Conservation (phyloP, 1,140 invertebrate species). For the Platorchestia sp. region DNA sequence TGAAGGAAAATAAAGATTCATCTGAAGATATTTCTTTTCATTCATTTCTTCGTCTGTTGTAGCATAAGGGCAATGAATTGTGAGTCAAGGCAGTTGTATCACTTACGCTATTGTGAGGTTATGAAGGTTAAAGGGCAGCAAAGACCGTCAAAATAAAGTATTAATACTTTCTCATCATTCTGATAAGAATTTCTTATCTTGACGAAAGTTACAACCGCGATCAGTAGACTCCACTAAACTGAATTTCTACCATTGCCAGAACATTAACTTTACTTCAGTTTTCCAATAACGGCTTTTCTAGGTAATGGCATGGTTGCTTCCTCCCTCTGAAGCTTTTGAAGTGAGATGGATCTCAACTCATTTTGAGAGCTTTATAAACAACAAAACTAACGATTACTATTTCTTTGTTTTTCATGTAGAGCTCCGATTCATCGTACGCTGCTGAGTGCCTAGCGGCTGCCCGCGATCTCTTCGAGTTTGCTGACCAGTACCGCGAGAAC, state of each 20-base stretch:
- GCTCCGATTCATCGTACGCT: slow-evolving; percentile 73
- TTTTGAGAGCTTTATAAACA: neutral
- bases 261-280: neutral
- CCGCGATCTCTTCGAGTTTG: slow-evolving; percentile 77
- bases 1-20: no score
- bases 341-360: neutral
- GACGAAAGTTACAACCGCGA: neutral
- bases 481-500: slow-evolving; percentile 74
- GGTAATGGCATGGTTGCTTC: neutral
- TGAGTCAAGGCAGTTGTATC: no score
- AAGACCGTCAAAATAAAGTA: neutral
- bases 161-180: no score
- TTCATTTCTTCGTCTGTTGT: no score
- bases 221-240: neutral
- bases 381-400: neutral
- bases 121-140: neutral
- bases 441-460: slow-evolving; percentile 74
- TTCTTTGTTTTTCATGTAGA: slow-evolving; percentile 70
- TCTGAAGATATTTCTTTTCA: no score
- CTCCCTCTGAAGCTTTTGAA: neutral
- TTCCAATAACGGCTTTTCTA: neutral
- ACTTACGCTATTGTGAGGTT: no score
- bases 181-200: neutral
- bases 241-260: neutral
- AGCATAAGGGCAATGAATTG: no score